phyloP scores from a whole-genome alignment of 2,113 vertebrate genomes.

The Megaleporinus macrocephalus region DNA sequence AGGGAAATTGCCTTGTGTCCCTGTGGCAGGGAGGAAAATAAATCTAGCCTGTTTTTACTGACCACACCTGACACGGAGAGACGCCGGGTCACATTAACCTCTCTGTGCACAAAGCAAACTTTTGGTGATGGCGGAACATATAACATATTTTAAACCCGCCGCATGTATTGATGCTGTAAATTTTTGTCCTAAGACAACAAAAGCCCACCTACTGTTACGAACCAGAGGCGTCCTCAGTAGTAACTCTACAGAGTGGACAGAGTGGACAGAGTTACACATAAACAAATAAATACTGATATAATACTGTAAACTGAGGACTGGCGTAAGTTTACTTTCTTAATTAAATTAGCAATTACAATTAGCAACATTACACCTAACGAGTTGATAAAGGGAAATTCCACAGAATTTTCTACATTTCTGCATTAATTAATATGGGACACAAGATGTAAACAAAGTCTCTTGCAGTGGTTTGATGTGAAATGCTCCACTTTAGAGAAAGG shows the following conservation, averaged over 20 bases:
- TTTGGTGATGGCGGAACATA: not conserved
- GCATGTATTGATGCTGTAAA: not conserved
- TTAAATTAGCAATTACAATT: no score
- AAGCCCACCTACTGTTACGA: not conserved
- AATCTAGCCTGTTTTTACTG: constrained; percentile 56
- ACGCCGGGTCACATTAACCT: not conserved
- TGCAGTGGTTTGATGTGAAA: no score
- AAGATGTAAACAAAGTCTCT: no score
- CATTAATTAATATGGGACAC: no score
- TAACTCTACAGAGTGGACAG: not conserved
- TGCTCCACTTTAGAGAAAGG: no score
- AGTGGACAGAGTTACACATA: not conserved
- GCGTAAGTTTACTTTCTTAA: no score
- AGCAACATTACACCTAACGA: no score
- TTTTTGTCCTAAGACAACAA: not conserved
- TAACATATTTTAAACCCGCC: not conserved
- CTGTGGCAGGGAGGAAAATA: constrained; percentile 57
- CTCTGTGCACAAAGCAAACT: not conserved
- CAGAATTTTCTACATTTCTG: no score
- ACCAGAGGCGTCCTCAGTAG: not conserved
- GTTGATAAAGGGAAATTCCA: no score
- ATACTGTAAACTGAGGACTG: no score
- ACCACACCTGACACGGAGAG: constrained; percentile 9
- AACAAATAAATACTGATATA: not conserved
- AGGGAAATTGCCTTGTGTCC: constrained; percentile 64